These are phyloP conservation scores for Anabacerthia variegaticeps DNA, from an alignment of 2,797 vertebrate genomes.

Conservation along the genomic window DNA sequence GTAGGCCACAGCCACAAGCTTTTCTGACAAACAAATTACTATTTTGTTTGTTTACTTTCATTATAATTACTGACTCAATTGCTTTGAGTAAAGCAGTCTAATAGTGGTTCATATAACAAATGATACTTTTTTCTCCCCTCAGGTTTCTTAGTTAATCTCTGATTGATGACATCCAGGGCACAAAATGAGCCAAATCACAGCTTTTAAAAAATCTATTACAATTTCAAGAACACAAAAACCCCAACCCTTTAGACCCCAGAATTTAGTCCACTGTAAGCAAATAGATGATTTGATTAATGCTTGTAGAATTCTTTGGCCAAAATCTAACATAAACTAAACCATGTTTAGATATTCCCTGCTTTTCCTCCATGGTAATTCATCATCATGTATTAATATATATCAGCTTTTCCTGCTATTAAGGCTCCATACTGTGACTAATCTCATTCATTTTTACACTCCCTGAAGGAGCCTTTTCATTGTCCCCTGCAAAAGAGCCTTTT, in stretches of 20 bases:
- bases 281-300: not conserved
- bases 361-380: not conserved
- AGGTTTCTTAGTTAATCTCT: not conserved
- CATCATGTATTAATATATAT: slow-evolving; percentile 6
- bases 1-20: not conserved
- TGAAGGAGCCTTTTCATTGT: not conserved
- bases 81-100: not conserved
- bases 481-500: not conserved
- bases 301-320: not conserved
- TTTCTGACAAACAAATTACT: not conserved
- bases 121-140: not conserved
- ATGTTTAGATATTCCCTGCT: not conserved
- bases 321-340: not conserved
- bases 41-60: not conserved
- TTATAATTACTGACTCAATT: not conserved
- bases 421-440: slow-evolving; percentile 23
- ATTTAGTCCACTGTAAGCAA: not conserved
- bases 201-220: not conserved
- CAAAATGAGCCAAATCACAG: not conserved
- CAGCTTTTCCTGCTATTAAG: slow-evolving; percentile 19
- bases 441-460: slow-evolving; percentile 19
- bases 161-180: not conserved
- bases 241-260: not conserved
- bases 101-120: not conserved
- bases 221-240: not conserved